Evolutionary conservation across 2,888 invertebrate species (phyloP), one percentile per base, ranked within the genome.

Genomic region (Amblyjoppa fuscipennis): DNA sequence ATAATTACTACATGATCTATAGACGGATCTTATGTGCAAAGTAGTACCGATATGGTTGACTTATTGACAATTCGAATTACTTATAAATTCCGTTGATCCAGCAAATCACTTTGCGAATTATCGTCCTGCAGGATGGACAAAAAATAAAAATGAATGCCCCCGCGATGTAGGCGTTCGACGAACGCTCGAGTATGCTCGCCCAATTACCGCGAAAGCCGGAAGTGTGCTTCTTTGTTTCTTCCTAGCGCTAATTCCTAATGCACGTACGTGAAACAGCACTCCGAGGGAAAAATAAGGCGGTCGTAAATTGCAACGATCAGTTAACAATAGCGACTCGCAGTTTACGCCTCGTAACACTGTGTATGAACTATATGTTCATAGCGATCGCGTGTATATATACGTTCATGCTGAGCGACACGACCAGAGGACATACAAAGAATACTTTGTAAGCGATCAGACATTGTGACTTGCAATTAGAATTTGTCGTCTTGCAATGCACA

Each of bases 161-260:
- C 13, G 7, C 2, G 75, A 34, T 4, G 41, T 41, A 13, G n/a
- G 61, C 38, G 61, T 25, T 70, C 16, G 51, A 45, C 13, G 64
- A 61, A 41, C 79, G 59, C 20, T 41, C 34, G 71, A 74, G 45
- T 13, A n/a, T 49, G 38, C 38, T 66, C 41, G 64, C 38, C 28
- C 71, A 38, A 41, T 80, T 51, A 56, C 51, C 49, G 80, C 73
- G 80, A 80, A 80, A 80, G 71, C 53, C 51, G 69, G 51, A 73
- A 80, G 68, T 73, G n/a, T 16, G 38, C 25, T 66, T 6, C 20
- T 49, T 53, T 38, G 73, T 80, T 66, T 66, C 49, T 64, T 73
- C n/a, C 34, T 2, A 53, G n/a, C 38, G 20, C 16, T 76, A 49
- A 34, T 61, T 28, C 11, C 3, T 28, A 16, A n/a, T 25, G 20